Evolutionary conservation across 2,113 vertebrate genomes (phyloP).

Genomic region (Montifringilla adamsi): DNA sequence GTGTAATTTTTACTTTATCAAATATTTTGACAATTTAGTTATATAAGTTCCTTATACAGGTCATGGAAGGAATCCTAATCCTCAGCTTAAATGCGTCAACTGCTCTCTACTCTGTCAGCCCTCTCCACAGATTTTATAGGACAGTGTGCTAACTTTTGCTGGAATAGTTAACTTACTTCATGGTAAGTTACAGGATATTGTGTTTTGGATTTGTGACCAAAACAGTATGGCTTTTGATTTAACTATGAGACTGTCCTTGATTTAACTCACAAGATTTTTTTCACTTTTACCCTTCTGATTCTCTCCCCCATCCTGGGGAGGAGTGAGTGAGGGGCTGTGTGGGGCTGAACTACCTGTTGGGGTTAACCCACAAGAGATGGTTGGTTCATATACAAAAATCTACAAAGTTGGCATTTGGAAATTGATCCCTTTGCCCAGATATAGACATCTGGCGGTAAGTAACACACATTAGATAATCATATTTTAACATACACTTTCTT

Average conservation of each 20-base stretch:
- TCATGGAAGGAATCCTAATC: background rate
- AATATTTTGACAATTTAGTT: background rate
- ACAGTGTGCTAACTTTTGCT: background rate
- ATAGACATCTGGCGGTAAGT: accelerated
- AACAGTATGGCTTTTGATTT: background rate
- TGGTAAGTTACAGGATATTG: background rate
- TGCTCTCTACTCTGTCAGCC: too few relatives aligned
- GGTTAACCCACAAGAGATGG: background rate
- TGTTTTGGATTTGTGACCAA: background rate
- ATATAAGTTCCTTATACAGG: background rate
- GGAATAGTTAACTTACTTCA: background rate
- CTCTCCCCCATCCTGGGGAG: accelerated
- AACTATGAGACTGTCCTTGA: accelerated
- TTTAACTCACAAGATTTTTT: background rate
- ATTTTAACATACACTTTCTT: background rate
- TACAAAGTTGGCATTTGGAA: background rate
- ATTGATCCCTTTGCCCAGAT: background rate
- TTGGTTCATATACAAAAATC: background rate
- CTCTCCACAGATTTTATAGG: background rate
- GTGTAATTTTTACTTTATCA: background rate
- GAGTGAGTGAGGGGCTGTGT: background rate
- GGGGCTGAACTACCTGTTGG: background rate
- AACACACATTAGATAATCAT: background rate
- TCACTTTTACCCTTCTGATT: background rate
- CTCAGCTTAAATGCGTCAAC: background rate